These are phyloP conservation scores for Passer montanus DNA, from an alignment of 2,113 vertebrate genomes.

Conservation along the genomic window DNA sequence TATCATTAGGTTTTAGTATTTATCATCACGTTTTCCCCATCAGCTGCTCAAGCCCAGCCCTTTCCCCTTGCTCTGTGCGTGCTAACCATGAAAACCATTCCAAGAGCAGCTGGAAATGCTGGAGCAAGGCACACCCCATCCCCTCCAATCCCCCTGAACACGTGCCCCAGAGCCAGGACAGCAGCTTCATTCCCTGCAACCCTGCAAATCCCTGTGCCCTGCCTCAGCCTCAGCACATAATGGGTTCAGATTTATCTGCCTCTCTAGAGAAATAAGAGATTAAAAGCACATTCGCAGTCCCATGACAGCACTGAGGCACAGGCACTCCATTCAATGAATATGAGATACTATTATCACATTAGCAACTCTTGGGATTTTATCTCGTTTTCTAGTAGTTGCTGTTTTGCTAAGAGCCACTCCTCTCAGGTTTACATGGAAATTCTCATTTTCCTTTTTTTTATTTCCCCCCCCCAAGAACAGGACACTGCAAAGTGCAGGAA, in stretches of 20 bases:
- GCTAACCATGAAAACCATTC: background rate
- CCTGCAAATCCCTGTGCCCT: background rate
- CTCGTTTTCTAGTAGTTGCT: background rate
- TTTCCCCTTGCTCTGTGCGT: rapidly evolving
- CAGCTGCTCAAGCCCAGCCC: background rate
- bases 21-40: background rate
- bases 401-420: background rate
- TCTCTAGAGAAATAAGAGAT: conserved; percentile 38
- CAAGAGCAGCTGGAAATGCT: background rate
- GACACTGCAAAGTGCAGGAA: background rate
- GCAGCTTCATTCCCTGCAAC: background rate
- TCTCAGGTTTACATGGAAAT: background rate
- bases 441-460: background rate
- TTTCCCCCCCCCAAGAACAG: background rate
- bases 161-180: rapidly evolving
- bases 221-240: background rate
- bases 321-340: background rate
- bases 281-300: conserved; percentile 43
- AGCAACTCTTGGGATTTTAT: conserved; percentile 17
- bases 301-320: conserved; percentile 3
- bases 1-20: too few species aligned
- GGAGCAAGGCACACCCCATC: background rate
- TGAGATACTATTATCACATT: conserved; percentile 25
- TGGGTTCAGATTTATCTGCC: conserved; percentile 37
- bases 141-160: background rate